Base-by-base conservation (phyloP, 2,113 vertebrate genomes). In the Laticauda laticaudata region DNA sequence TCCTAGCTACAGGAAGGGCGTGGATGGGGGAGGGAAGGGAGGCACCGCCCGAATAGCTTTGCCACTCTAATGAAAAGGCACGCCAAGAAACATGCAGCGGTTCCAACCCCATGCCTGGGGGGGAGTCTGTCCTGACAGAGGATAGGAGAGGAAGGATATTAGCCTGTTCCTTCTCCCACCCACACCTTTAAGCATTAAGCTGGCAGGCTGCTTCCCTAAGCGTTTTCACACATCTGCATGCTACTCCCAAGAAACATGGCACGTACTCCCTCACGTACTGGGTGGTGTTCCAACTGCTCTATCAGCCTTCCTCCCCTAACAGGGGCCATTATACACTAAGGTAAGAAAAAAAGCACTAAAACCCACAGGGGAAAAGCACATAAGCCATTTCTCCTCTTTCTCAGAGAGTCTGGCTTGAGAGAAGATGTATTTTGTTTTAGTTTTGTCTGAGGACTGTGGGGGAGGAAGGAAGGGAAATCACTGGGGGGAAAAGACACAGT, bases 41-140 rank as follows among this genome's bases (percentile, higher is more conserved):
- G 54, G 26, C 3, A 10, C 23, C 86, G 88, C 88, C 75, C 26
- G n/a, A 56, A 43, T 53, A 39, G 45, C 45, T 87, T 51, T 43
- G 56, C 89, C 85, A 8, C 88, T 24, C 10, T 39, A 81, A 81
- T 81, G 75, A 81, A 81, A 81, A 81, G 7, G 34, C 75, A 54
- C 8, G 48, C 75, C 89, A 93, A n/a, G 56, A 57, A 90, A 93
- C 53, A 87, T 51, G 45, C 81, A 64, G 89, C 18, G 8, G 29
- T 64, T 93, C 92, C 89, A 54, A 64, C 89, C 81, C 75, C 88
- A 9, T 43, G 92, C 92, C 89, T 90, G 81, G 15, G 48, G 92
- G 92, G n/a, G 57, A 93, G 92, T 93, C 89, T 93, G 92, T 93
- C 89, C 92, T 26, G 81, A 90, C 56, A 93, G 56, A 51, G 90